phyloP scores from a whole-genome alignment of 35 echinoderm and acorn worm species.

The Ophioderma brevispina region DNA sequence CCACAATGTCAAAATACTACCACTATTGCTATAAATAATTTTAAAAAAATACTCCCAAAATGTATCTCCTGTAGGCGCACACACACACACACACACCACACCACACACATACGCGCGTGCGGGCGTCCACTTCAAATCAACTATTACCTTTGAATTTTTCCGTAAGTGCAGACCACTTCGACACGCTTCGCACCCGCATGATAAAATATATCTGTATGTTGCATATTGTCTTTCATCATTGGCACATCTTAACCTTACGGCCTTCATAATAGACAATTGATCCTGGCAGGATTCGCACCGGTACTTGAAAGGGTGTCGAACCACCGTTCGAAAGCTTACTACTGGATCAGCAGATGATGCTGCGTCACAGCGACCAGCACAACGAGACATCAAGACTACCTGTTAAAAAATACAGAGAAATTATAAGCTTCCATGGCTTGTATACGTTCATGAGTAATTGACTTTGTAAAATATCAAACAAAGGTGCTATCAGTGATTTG shows the following conservation, averaged over 20 bases:
- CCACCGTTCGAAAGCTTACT: constrained; percentile 51
- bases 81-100: too few relatives aligned
- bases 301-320: constrained; percentile 69
- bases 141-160: neutral
- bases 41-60: too few relatives aligned
- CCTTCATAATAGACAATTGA: constrained; percentile 64
- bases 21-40: too few relatives aligned
- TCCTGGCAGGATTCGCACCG: constrained; percentile 75
- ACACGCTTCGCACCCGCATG: constrained; percentile 52
- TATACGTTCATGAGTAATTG: too few relatives aligned
- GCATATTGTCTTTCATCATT: constrained; percentile 67
- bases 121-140: too few relatives aligned
- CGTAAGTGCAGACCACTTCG: constrained; percentile 18
- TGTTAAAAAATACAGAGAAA: neutral
- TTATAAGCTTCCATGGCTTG: too few relatives aligned
- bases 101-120: too few relatives aligned
- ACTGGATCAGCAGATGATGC: constrained; percentile 69
- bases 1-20: too few relatives aligned
- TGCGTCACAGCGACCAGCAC: constrained; percentile 53
- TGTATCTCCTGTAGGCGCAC: too few relatives aligned
- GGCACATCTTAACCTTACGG: constrained; percentile 54
- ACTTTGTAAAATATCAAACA: too few relatives aligned
- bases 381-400: constrained; percentile 73
- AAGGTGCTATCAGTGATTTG: too few relatives aligned
- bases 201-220: constrained; percentile 71